Percentiles rank a stretch among this genome's conserved stretches.
These are phyloP conservation scores for Tenthredo livida DNA, from an alignment of 2,888 invertebrate species.

Conservation along the genomic window DNA sequence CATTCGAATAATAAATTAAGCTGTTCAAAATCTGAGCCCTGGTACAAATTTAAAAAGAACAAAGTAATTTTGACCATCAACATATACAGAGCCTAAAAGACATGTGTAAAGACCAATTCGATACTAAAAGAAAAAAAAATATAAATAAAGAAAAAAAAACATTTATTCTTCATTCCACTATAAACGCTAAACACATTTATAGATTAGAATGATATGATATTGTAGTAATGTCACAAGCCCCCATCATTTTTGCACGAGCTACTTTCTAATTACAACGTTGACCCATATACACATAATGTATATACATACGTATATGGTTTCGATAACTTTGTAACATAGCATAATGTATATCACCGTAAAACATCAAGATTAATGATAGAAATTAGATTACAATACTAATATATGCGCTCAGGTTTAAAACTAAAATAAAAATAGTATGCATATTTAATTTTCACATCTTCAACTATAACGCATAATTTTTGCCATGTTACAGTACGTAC, in stretches of 20 bases:
- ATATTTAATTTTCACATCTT: slow-evolving; percentile 52
- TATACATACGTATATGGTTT: not conserved
- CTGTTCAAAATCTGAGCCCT: slow-evolving; percentile 41
- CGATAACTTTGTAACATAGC: slow-evolving; percentile 16
- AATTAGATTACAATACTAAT: slow-evolving; percentile 5
- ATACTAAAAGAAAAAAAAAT: not conserved
- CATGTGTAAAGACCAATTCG: slow-evolving; percentile 27
- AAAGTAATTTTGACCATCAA: slow-evolving; percentile 32
- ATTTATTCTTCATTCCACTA: slow-evolving; percentile 45
- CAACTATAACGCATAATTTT: not conserved
- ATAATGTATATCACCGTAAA: not conserved
- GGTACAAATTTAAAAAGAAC: slow-evolving; percentile 38
- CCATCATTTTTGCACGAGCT: slow-evolving; percentile 20
- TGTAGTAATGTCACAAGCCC: slow-evolving; percentile 47
- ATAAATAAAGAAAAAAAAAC: slow-evolving; percentile 9
- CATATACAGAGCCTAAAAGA: slow-evolving; percentile 34
- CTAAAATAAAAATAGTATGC: slow-evolving; percentile 7
- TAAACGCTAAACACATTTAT: slow-evolving; percentile 47
- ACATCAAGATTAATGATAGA: not conserved
- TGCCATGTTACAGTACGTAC: not conserved
- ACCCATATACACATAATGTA: not conserved
- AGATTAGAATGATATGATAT: slow-evolving; percentile 51
- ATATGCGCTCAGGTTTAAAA: not conserved
- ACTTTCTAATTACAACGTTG: slow-evolving; percentile 16
- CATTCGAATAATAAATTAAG: not conserved